These are phyloP conservation scores for Nezara viridula DNA, from an alignment of 2,888 invertebrate genomes.

Conservation along the genomic window DNA sequence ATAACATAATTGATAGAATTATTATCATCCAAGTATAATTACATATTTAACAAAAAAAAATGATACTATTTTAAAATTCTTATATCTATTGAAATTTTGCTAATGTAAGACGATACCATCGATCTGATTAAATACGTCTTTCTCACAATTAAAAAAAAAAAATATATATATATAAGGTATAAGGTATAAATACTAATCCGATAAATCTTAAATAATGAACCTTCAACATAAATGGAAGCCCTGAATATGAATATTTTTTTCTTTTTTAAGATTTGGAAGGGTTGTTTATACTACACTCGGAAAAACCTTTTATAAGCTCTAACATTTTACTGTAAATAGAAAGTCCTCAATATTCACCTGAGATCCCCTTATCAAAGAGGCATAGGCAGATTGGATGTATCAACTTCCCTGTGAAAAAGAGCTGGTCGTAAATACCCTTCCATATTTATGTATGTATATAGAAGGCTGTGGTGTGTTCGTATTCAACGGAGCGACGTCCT, in stretches of 20 bases:
- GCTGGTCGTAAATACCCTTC: neutral
- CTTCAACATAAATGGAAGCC: neutral
- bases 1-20: too few species aligned
- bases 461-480: neutral
- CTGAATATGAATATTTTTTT: neutral
- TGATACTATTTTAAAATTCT: too few species aligned
- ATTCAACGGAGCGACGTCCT: neutral
- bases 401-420: neutral
- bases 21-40: too few species aligned
- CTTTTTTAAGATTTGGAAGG: neutral
- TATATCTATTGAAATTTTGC: too few species aligned
- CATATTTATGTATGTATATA: constrained; percentile 3
- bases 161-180: too few species aligned
- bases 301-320: neutral
- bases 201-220: neutral
- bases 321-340: neutral
- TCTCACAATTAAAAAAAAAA: too few species aligned
- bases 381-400: constrained; percentile 3
- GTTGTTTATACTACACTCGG: neutral
- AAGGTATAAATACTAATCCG: too few species aligned
- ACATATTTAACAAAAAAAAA: too few species aligned
- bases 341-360: neutral
- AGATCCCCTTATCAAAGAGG: neutral
- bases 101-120: too few species aligned
- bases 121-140: too few species aligned